phyloP scores from a whole-genome alignment of 2,113 vertebrate species.

The Channa argus region DNA sequence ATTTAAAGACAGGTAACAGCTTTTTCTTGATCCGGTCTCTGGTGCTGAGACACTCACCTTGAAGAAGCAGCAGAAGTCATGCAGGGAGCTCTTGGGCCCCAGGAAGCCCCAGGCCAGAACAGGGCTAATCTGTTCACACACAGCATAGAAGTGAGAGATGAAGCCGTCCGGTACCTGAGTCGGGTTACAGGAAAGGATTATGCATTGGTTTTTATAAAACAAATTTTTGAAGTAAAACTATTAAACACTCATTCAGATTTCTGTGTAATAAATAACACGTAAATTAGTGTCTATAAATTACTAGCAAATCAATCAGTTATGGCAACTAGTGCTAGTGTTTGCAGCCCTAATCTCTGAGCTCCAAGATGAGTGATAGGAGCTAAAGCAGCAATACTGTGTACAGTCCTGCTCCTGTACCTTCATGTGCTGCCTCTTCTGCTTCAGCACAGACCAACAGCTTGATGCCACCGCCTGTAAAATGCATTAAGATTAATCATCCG shows the following conservation, averaged over 20 bases:
- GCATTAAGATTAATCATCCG: neutral
- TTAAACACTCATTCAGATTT: neutral
- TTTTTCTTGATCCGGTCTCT: neutral
- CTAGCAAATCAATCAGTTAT: too few relatives aligned
- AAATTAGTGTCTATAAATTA: too few relatives aligned
- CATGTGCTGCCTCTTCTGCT: conserved; percentile 94
- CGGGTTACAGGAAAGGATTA: too few relatives aligned
- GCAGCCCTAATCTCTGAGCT: too few relatives aligned
- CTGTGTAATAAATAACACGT: too few relatives aligned
- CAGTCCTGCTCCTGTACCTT: conserved; percentile 82
- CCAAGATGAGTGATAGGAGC: too few relatives aligned
- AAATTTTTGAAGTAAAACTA: too few relatives aligned
- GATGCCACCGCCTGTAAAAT: conserved; percentile 91
- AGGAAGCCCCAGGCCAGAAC: conserved; percentile 97
- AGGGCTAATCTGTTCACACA: conserved; percentile 96
- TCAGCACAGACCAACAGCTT: conserved; percentile 97
- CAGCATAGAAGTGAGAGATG: conserved; percentile 94
- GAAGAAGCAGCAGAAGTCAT: conserved; percentile 96
- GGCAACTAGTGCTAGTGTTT: too few relatives aligned
- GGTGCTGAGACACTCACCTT: conserved; percentile 85
- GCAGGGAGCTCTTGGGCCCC: conserved; percentile 92
- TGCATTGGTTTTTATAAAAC: too few relatives aligned
- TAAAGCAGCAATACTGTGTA: too few relatives aligned
- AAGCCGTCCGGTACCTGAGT: conserved; percentile 92
- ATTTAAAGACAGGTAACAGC: too few relatives aligned